These are phyloP conservation scores for Sminthurinus aureus DNA, from an alignment of 2,888 invertebrate genomes.

Conservation along the genomic window DNA sequence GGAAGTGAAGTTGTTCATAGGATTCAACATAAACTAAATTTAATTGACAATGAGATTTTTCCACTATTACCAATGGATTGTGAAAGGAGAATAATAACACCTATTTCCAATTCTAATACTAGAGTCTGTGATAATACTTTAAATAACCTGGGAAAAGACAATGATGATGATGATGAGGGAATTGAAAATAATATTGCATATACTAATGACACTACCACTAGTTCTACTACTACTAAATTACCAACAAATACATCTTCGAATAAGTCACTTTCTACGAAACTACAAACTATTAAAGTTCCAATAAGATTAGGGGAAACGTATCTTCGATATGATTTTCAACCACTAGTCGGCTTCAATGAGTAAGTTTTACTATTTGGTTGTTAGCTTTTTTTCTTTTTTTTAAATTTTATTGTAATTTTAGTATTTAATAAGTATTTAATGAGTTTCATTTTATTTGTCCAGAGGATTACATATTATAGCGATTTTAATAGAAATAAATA, in stretches of 20 bases:
- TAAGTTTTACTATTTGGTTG: neutral
- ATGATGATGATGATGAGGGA: neutral
- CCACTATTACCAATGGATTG: constrained; percentile 74
- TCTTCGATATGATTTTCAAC: neutral
- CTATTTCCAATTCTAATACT: neutral
- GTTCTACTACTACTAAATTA: no score
- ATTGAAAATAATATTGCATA: no score
- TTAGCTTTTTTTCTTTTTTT: no score
- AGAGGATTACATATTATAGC: neutral
- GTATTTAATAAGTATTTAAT: neutral
- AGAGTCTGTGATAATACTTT: neutral
- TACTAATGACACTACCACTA: no score
- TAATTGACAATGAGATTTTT: constrained; percentile 79
- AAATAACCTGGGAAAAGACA: neutral
- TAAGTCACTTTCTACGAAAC: no score
- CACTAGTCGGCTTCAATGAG: neutral
- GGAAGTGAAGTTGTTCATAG: constrained; percentile 81
- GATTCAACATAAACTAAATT: constrained; percentile 82
- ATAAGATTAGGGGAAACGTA: constrained; percentile 1
- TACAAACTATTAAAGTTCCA: no score
- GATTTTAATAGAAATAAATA: neutral
- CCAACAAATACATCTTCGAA: no score
- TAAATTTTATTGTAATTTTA: no score
- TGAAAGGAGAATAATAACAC: constrained; percentile 61
- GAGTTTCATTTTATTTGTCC: neutral